Evolutionary conservation across 2,888 invertebrate genomes (phyloP).

Genomic region (Elysia crispata): DNA sequence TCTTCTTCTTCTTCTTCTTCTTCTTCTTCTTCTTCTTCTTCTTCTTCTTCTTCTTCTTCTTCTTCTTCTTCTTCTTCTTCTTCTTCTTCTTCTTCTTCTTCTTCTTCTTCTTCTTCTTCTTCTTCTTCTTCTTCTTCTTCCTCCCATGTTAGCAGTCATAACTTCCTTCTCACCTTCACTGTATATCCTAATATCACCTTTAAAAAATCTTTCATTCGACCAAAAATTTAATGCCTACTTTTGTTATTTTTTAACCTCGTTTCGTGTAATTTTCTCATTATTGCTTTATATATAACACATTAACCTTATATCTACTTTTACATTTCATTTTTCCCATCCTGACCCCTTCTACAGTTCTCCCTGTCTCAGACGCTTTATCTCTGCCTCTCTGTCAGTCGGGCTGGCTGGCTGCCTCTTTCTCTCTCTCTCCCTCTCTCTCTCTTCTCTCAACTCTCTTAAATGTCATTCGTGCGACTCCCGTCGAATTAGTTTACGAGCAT

Average conservation of each 20-base stretch:
- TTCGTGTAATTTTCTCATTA: too few species aligned
- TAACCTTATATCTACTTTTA: background rate
- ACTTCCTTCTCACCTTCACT: background rate
- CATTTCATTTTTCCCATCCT: background rate
- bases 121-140: too few species aligned
- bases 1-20: constrained; percentile 23
- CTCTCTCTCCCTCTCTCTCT: background rate
- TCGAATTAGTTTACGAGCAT: too few species aligned
- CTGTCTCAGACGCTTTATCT: background rate
- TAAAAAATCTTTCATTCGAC: too few species aligned
- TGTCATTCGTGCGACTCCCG: too few species aligned
- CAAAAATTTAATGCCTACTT: too few species aligned
- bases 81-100: constrained; percentile 17
- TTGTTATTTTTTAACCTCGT: too few species aligned
- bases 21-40: constrained; percentile 22
- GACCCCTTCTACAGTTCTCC: background rate
- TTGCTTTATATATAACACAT: too few species aligned
- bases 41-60: constrained; percentile 15
- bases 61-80: background rate
- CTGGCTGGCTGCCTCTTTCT: background rate
- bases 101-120: background rate
- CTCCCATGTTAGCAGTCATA: background rate
- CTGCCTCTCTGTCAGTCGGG: background rate
- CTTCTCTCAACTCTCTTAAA: background rate
- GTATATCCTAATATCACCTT: too few species aligned